Base-by-base conservation (phyloP, 1,140 invertebrate species). In the Drosophila tropicalis region DNA sequence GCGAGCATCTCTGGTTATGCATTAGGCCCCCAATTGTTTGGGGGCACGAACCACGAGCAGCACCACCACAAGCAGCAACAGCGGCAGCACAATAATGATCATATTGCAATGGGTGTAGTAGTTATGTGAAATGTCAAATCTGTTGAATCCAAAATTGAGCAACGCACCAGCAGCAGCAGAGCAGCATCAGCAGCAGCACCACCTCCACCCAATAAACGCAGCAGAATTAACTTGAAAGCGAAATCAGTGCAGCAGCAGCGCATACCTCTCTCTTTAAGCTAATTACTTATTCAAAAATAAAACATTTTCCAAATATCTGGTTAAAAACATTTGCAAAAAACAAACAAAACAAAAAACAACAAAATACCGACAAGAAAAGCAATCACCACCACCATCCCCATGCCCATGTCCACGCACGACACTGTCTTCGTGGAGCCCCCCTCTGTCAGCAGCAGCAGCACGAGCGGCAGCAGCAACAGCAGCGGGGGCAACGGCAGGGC, bases 11-110 rank as follows among this genome's bases (percentile, higher is more conserved):
- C 74, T 79, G 83, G 80, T 83, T 89, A 85, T 91, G 81, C 74
- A 76, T 78, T 86, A 81, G 85, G 91, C 89, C 91, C 91, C 91
- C 89, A 91, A 81, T 81, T 72, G 68, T 82, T 91, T 91, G 91
- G 90, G 91, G 91, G 91, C 84, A 91, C 83, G 69, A 61, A 67
- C 67, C 74, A 77, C 58, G 70, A 74, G 40, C 69, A 71, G 70
- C 74, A 87, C 57, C 66, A 79, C 17, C 55, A 75, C 57, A 29
- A 29, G 29, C 29, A 29, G 29, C 76, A 76, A 34, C 70, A 68
- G 32, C 75, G 72, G 58, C 76, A 77, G 64, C 84, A 67, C 67
- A 65, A 83, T 81, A 65, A 83, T 81, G 72, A 85, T 41, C 57
- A 76, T 60, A 68, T 86, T 69, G 65, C 65, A 62, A 78, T 70